These are phyloP conservation scores for Psettodes erumei DNA, from an alignment of 2,113 vertebrate species.

Conservation along the genomic window DNA sequence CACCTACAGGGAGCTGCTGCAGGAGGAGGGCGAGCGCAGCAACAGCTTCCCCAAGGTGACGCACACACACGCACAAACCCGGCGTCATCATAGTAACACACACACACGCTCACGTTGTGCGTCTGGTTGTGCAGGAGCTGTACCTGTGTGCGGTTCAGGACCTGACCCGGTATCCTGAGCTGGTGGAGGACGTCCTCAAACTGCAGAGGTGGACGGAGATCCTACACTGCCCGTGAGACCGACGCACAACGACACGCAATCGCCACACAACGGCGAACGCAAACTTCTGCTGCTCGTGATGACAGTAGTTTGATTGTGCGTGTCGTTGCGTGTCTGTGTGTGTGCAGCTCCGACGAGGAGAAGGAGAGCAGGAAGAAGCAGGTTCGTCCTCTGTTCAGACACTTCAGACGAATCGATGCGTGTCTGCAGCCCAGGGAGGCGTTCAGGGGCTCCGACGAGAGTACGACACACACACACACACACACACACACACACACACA, in stretches of 20 bases:
- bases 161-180: conserved; percentile 87
- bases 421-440: conserved; percentile 96
- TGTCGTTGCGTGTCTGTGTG: conserved; percentile 31
- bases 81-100: no score
- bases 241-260: conserved; percentile 10
- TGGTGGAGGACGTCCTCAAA: conserved; percentile 91
- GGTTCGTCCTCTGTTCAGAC: conserved; percentile 94
- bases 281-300: no score
- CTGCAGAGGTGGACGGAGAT: conserved; percentile 89
- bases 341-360: conserved; percentile 87
- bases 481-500: conserved; percentile 5
- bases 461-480: conserved; percentile 77
- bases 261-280: neutral
- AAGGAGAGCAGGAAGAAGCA: conserved; percentile 91
- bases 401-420: conserved; percentile 95
- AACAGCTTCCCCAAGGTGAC: conserved; percentile 91
- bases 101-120: neutral
- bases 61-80: neutral
- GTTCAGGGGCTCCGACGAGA: conserved; percentile 95
- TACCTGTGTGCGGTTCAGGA: conserved; percentile 92
- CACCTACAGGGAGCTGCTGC: conserved; percentile 93
- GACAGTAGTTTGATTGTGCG: conserved; percentile 19
- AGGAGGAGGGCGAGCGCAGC: conserved; percentile 91
- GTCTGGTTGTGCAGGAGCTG: conserved; percentile 83
- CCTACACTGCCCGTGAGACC: conserved; percentile 80